These are phyloP conservation scores for Eupelmus urozonus DNA, from an alignment of 2,888 invertebrate species.

Conservation along the genomic window DNA sequence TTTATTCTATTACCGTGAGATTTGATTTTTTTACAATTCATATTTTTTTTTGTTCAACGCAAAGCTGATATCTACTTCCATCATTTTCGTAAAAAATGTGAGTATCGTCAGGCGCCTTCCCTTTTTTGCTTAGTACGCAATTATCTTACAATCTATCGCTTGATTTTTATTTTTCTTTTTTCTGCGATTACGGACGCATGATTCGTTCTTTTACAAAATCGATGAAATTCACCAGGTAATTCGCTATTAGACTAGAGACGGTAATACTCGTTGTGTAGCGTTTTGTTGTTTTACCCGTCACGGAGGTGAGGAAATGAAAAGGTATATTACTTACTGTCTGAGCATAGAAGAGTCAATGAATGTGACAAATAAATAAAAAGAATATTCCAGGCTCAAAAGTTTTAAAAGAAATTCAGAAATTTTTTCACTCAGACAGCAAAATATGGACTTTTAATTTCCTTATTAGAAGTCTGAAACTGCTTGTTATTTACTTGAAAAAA, in stretches of 20 bases:
- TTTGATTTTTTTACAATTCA: constrained; percentile 44
- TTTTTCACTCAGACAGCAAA: neutral
- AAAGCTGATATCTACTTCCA: constrained; percentile 62
- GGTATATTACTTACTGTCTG: constrained; percentile 1
- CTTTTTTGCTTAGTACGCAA: constrained; percentile 56
- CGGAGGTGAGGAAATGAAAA: constrained; percentile 3
- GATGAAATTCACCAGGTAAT: constrained; percentile 65
- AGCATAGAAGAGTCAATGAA: neutral
- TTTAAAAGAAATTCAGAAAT: neutral
- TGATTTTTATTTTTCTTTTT: neutral
- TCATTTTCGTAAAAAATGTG: constrained; percentile 62
- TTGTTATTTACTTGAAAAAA: neutral
- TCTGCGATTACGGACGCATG: constrained; percentile 58
- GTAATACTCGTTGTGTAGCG: constrained; percentile 72
- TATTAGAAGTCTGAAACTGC: neutral
- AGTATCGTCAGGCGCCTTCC: constrained; percentile 43
- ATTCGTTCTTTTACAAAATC: constrained; percentile 63
- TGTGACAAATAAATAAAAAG: neutral
- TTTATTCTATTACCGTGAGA: constrained; percentile 28
- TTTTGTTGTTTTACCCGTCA: constrained; percentile 47
- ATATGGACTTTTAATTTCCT: neutral
- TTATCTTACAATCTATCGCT: constrained; percentile 64
- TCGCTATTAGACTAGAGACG: constrained; percentile 69
- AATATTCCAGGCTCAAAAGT: too few species aligned
- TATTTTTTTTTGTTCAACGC: constrained; percentile 44